A percentile compares a stretch with the other conserved stretches of the same genome.
Evolutionary conservation across 2,888 invertebrate species (phyloP).

Genomic region (Lysandra coridon): DNA sequence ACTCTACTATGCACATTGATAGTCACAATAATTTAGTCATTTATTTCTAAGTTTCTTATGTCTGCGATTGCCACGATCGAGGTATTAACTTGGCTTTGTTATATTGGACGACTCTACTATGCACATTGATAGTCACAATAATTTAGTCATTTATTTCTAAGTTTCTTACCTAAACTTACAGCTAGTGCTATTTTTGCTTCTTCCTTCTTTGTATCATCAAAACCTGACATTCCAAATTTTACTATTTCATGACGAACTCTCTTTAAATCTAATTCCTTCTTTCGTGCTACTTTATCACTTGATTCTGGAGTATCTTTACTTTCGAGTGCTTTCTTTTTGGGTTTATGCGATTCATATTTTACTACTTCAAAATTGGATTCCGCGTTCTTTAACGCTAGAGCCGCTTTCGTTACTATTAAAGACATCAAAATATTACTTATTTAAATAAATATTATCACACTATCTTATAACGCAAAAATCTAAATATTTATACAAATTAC

Average conservation of each 20-base stretch:
- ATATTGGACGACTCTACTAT: too few species aligned
- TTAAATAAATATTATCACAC: neutral
- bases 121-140: too few species aligned
- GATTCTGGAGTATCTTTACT: constrained; percentile 42
- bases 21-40: too few species aligned
- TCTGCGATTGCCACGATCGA: too few species aligned
- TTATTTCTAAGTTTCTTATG: constrained; percentile 37
- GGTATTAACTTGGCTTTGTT: too few species aligned
- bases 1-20: too few species aligned
- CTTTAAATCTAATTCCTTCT: constrained; percentile 85
- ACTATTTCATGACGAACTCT: constrained; percentile 89
- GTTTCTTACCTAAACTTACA: constrained; percentile 84
- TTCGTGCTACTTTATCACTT: constrained; percentile 44
- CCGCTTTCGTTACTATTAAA: constrained; percentile 74
- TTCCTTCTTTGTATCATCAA: constrained; percentile 84
- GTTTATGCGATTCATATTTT: constrained; percentile 75
- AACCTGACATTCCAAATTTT: constrained; percentile 90
- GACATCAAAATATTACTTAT: constrained; percentile 52
- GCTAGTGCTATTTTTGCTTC: constrained; percentile 89
- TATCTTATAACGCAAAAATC: neutral
- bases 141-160: neutral
- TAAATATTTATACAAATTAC: neutral
- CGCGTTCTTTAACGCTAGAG: constrained; percentile 66
- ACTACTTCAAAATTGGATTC: constrained; percentile 70
- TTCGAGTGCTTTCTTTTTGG: constrained; percentile 61